Evolutionary conservation across 2,888 invertebrate genomes (phyloP), one percentile per base, ranked within the genome.

Genomic region (Cosmia trapezina): DNA sequence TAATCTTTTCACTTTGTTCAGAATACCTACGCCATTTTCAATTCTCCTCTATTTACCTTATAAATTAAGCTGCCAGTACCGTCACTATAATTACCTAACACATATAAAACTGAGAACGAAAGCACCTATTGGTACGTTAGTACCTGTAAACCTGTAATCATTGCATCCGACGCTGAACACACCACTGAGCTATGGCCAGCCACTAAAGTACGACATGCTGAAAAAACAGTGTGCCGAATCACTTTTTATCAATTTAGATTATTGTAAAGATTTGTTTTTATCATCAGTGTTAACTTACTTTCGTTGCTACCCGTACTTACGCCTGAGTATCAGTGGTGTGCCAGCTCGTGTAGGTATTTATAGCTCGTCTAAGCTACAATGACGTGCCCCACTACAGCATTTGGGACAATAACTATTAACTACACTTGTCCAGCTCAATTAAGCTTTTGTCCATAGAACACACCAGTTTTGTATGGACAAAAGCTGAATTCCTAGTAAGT

Each of bases 21-120:
- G 71, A 59, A 61, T 61, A 73, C 74, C n/a, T n/a, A 61, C 60
- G 47, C 53, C 61, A 11, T 19, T 72, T 61, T 45, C 12, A 62
- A 67, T 8, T 63, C 33, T 70, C 47, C 47, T 47, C 45, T 45
- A 57, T 66, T 73, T 61, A 69, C 19, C 57, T 51, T 69, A 76
- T 57, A 47, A 70, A 54, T 37, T 73, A 83, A 81, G 73, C 73
- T 80, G 72, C 75, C 74, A 60, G 51, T 64, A 66, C 45, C 72
- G 70, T 66, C 47, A 60, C 49, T 76, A 66, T 69, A 59, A 59
- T 41, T 22, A 37, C 4, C 37, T 37, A 60, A 69, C 53, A 73
- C 33, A 62, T 65, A 65, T n/a, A 66, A 17, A 45, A 73, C 72
- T 63, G 47, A 75, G 53, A 76, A 79, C 54, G 54, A 73, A 79